These are phyloP conservation scores for Glaucomys volans DNA, from an alignment of 2,113 vertebrate species.

Conservation along the genomic window DNA sequence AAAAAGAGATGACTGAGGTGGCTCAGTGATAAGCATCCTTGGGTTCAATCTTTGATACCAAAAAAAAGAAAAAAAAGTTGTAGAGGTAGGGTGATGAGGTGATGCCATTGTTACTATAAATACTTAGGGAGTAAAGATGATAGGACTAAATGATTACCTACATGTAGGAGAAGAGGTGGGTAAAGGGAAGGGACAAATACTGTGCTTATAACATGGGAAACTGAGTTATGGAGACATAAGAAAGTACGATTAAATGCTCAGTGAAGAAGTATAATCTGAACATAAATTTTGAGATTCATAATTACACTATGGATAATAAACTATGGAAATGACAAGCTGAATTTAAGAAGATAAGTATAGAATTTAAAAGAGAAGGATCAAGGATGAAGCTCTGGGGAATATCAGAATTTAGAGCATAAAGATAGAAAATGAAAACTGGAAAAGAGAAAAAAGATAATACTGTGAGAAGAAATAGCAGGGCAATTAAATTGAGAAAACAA, in stretches of 20 bases:
- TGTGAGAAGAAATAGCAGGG: background rate
- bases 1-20: too few species aligned
- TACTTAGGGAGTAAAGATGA: background rate
- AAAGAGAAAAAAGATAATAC: background rate
- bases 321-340: background rate
- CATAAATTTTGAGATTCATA: background rate
- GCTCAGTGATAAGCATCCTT: too few species aligned
- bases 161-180: background rate
- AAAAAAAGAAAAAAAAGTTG: too few species aligned
- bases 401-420: background rate
- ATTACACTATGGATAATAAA: background rate
- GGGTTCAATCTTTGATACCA: too few species aligned
- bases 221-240: background rate
- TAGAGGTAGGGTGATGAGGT: fast-evolving
- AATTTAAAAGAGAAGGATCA: background rate
- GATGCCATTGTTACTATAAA: background rate
- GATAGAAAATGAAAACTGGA: background rate
- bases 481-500: background rate
- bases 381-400: background rate
- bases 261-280: background rate
- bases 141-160: background rate
- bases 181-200: background rate
- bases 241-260: background rate
- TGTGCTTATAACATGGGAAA: background rate
- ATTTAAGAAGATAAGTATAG: background rate